These are phyloP conservation scores for Taenioides sp. DNA, from an alignment of 2,797 vertebrate species.

Conservation along the genomic window DNA sequence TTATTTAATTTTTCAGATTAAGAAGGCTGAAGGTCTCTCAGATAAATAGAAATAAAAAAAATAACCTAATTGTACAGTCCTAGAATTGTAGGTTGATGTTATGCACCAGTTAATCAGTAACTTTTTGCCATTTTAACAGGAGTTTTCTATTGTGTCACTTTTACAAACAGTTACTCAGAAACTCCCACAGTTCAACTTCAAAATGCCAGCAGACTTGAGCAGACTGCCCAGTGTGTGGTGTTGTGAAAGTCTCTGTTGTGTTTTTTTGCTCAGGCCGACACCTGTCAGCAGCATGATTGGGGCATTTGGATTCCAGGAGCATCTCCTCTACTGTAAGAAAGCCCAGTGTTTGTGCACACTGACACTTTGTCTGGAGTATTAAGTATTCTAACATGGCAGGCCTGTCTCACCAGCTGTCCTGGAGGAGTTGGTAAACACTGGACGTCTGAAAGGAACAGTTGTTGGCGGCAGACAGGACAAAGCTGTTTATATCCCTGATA, in stretches of 20 bases:
- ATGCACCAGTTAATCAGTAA: no score
- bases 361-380: constrained; percentile 6
- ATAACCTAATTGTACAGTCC: no score
- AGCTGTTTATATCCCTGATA: constrained; percentile 92
- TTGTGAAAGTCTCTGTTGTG: constrained; percentile 5
- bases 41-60: no score
- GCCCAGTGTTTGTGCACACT: background rate
- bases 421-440: constrained; percentile 87
- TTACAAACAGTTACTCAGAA: background rate
- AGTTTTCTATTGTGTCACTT: background rate
- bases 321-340: constrained; percentile 94
- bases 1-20: no score
- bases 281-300: constrained; percentile 87
- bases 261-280: constrained; percentile 82
- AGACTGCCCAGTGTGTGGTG: background rate
- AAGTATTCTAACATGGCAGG: constrained; percentile 7
- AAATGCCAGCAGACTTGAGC: background rate
- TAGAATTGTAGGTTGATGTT: no score
- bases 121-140: no score
- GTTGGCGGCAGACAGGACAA: constrained; percentile 93
- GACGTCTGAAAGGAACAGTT: constrained; percentile 87
- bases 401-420: constrained; percentile 79
- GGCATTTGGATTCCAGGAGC: constrained; percentile 91
- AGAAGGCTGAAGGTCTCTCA: no score
- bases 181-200: background rate